Evolutionary conservation across 1,140 invertebrate genomes (phyloP).

Genomic region (Nasonia longicornis): DNA sequence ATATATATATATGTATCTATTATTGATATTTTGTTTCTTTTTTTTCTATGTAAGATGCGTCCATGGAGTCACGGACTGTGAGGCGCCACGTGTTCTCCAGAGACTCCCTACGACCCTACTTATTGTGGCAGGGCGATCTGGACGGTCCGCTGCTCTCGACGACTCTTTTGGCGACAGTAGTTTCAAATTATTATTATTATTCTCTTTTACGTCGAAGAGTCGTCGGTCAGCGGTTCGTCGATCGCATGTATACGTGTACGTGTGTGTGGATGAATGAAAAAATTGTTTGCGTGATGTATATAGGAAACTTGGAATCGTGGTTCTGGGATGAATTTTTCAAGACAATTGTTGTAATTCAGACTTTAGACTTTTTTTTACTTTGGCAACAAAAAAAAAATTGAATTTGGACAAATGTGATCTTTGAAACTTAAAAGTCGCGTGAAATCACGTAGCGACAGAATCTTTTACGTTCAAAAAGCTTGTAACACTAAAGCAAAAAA

Average conservation of each 20-base stretch:
- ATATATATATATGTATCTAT: neutral
- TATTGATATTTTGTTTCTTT: constrained; percentile 4
- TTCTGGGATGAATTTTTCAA: too few species aligned
- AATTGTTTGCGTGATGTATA: neutral
- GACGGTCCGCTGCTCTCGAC: neutral
- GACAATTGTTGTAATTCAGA: too few species aligned
- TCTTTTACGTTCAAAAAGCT: neutral
- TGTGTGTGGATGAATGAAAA: constrained; percentile 4
- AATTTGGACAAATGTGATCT: neutral
- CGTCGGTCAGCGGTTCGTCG: neutral
- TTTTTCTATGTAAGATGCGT: constrained; percentile 18
- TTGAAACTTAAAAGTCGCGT: constrained; percentile 32
- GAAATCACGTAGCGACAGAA: neutral
- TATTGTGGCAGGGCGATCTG: constrained; percentile 9
- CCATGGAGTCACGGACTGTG: constrained; percentile 38
- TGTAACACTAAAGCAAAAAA: neutral
- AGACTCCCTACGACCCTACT: constrained; percentile 41
- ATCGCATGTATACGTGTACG: constrained; percentile 10
- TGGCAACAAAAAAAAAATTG: too few species aligned
- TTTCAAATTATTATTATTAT: neutral
- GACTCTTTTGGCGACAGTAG: constrained; percentile 1
- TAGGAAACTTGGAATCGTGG: neutral
- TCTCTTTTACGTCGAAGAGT: neutral
- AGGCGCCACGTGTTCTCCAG: constrained; percentile 29
- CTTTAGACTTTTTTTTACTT: too few species aligned